Percentiles rank a stretch among this genome's conserved stretches.
Conservation (phyloP, 2,113 vertebrate species). For the Myotis lucifugus region DNA sequence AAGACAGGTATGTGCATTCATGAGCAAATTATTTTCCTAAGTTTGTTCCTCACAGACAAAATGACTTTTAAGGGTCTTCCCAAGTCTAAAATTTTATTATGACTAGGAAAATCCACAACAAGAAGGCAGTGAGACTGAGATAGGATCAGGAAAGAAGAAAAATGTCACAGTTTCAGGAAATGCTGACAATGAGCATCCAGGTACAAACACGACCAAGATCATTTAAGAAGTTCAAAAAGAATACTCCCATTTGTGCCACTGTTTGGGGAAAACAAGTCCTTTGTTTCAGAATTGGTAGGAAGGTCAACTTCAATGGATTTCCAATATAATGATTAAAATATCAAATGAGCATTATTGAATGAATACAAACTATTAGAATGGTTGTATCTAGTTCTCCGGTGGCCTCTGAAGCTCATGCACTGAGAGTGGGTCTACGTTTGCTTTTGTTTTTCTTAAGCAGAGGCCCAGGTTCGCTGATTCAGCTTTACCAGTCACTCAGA, state of each 20-base stretch:
- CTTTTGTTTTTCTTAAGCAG: background rate
- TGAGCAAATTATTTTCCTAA: background rate
- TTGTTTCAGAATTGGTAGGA: background rate
- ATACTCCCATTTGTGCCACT: background rate
- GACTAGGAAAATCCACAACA: background rate
- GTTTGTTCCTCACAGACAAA: background rate
- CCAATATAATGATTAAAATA: background rate
- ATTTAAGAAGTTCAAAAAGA: background rate
- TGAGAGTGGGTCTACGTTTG: background rate
- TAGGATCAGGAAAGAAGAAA: background rate
- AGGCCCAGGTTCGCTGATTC: background rate
- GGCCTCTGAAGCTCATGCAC: background rate
- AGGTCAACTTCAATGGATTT: background rate
- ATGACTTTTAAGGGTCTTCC: background rate
- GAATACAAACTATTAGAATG: background rate
- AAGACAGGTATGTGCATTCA: background rate
- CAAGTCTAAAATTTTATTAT: background rate
- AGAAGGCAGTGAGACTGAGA: background rate
- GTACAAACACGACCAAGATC: background rate
- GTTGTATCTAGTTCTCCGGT: background rate
- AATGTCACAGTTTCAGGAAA: background rate
- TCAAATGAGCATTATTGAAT: conserved; percentile 9
- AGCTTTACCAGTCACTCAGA: background rate
- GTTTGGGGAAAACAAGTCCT: background rate
- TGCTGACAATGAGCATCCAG: background rate